phyloP scores from a whole-genome alignment of 2,888 invertebrate species.

The Brenthis ino region DNA sequence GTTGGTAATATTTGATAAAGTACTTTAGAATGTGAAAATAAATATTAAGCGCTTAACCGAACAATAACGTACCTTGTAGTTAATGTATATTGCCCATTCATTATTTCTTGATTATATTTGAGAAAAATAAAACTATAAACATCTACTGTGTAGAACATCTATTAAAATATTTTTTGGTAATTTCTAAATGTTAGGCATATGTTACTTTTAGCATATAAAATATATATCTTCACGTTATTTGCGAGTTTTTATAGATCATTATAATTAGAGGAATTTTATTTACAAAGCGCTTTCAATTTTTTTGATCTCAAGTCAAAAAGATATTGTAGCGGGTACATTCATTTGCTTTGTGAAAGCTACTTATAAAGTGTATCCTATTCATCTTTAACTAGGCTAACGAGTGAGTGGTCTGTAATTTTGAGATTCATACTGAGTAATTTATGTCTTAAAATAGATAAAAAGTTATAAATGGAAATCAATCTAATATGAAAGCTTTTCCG shows the following conservation, averaged over 20 bases:
- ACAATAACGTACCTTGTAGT: no score
- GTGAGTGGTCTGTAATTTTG: slow-evolving; percentile 12
- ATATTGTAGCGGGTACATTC: slow-evolving; percentile 13
- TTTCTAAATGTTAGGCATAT: no score
- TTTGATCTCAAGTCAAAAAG: slow-evolving; percentile 12
- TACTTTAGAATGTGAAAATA: no score
- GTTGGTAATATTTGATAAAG: no score
- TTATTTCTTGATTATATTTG: no score
- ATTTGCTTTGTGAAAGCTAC: slow-evolving; percentile 10
- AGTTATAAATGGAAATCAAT: background rate
- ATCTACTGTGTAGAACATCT: no score
- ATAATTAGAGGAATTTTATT: background rate
- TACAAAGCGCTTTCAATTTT: background rate
- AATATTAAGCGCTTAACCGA: no score
- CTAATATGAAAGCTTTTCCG: background rate
- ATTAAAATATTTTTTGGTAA: no score
- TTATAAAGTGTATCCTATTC: slow-evolving; percentile 11
- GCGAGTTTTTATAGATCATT: background rate
- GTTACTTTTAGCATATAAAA: background rate
- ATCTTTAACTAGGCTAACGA: slow-evolving; percentile 19
- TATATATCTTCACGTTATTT: background rate
- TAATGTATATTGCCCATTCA: no score
- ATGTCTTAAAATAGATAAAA: background rate
- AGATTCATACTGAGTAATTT: background rate
- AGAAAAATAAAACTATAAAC: no score